A percentile compares a stretch with the other conserved stretches of the same genome.
phyloP scores from a whole-genome alignment of 1,140 invertebrate genomes.

The Callitettix versicolor region DNA sequence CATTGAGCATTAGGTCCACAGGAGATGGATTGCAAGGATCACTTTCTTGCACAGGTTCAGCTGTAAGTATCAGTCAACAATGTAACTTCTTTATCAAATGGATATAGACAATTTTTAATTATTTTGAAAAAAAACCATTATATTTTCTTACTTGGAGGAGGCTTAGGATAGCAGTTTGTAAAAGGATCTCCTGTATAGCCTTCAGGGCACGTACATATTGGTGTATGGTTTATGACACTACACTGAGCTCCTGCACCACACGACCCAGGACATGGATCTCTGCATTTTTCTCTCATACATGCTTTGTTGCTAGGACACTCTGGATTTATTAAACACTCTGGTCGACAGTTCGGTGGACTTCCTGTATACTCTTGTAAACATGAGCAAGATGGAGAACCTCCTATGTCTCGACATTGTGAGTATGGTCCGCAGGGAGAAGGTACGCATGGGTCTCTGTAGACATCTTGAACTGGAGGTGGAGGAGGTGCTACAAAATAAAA shows the following conservation, averaged over 20 bases:
- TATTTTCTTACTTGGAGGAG: conserved; percentile 38
- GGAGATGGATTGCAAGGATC: conserved; percentile 63
- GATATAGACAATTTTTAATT: conserved; percentile 38
- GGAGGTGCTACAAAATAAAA: conserved; percentile 18
- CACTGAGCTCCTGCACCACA: conserved; percentile 54
- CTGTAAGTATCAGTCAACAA: no score
- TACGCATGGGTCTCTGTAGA: conserved; percentile 46
- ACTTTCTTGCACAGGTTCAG: conserved; percentile 24
- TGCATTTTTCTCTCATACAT: conserved; percentile 57
- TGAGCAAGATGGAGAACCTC: conserved; percentile 47
- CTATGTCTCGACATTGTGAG: conserved; percentile 47
- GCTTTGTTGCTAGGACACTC: conserved; percentile 53
- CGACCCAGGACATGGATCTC: conserved; percentile 56
- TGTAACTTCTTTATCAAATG: conserved; percentile 38
- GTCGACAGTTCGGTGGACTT: conserved; percentile 48
- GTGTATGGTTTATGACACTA: conserved; percentile 52
- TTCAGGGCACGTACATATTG: conserved; percentile 51
- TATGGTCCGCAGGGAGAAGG: conserved; percentile 59
- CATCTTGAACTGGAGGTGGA: conserved; percentile 28
- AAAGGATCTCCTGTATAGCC: conserved; percentile 62
- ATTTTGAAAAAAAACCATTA: conserved; percentile 34
- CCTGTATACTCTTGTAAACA: conserved; percentile 46
- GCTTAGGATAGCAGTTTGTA: conserved; percentile 37
- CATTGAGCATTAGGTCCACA: conserved; percentile 65
- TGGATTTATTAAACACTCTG: conserved; percentile 51